Evolutionary conservation across 2,797 vertebrate genomes (phyloP).

Genomic region (Threskiornis aethiopicus): DNA sequence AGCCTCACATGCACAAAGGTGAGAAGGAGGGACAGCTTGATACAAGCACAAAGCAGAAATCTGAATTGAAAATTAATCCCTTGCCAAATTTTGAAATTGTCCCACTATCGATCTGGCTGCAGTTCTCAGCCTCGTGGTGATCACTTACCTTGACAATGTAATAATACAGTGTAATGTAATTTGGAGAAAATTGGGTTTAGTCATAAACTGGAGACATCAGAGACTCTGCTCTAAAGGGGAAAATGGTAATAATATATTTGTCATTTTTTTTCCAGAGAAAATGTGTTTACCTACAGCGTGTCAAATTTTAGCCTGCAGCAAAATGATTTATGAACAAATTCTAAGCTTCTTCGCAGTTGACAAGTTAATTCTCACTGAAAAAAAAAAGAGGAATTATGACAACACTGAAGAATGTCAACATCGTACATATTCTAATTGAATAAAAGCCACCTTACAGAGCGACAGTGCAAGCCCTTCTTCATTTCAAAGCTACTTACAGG

Average conservation of each 20-base stretch:
- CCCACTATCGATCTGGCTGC: not conserved
- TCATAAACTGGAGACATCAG: not conserved
- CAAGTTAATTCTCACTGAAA: not conserved
- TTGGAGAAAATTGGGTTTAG: not conserved
- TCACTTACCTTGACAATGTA: not conserved
- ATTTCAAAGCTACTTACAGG: conserved; percentile 31
- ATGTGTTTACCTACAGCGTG: conserved; percentile 21
- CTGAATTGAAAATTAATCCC: not conserved
- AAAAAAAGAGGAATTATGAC: conserved; percentile 36
- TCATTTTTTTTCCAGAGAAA: not conserved
- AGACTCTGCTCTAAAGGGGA: not conserved
- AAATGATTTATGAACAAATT: conserved; percentile 61
- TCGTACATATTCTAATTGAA: conserved; percentile 44
- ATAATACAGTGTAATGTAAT: not conserved
- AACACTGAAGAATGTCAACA: conserved; percentile 42
- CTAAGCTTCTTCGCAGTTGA: conserved; percentile 49
- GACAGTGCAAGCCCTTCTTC: not conserved
- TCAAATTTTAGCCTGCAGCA: conserved; percentile 56
- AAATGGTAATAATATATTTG: not conserved
- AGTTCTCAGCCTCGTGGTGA: not conserved
- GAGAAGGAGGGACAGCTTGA: not conserved
- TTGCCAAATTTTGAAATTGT: not conserved
- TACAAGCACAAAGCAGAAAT: not conserved
- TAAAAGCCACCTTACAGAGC: conserved; percentile 47
- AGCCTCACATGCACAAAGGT: not conserved